These are phyloP conservation scores for Chinchilla lanigera DNA, from an alignment of 2,113 vertebrate genomes.

Conservation along the genomic window DNA sequence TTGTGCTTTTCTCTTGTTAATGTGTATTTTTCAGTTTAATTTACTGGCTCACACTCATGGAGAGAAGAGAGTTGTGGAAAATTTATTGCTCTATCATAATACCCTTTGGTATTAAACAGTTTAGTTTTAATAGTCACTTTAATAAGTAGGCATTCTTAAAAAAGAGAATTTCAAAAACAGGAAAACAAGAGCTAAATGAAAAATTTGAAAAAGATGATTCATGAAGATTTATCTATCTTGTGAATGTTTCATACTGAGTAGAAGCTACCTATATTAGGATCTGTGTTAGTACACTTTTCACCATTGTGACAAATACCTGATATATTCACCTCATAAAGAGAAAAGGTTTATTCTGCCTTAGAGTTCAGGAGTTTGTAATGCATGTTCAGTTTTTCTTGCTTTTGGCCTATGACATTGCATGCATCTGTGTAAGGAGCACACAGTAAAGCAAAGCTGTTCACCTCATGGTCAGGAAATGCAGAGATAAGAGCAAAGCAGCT, in stretches of 20 bases:
- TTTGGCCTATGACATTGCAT: neutral
- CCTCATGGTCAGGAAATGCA: neutral
- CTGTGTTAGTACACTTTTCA: neutral
- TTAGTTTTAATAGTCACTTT: neutral
- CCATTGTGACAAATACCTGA: neutral
- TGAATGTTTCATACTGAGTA: neutral
- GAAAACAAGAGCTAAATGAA: neutral
- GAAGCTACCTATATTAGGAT: neutral
- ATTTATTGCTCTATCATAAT: neutral
- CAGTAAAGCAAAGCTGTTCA: neutral
- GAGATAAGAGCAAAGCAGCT: neutral
- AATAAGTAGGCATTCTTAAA: neutral
- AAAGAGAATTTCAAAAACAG: neutral
- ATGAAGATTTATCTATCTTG: neutral
- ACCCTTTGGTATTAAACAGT: neutral
- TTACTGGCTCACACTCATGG: neutral
- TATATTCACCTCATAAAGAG: neutral
- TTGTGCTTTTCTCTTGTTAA: neutral
- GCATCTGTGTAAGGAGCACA: neutral
- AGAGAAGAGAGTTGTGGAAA: neutral
- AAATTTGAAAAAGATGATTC: neutral
- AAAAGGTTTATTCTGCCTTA: neutral
- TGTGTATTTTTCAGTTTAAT: neutral
- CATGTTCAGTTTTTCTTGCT: neutral
- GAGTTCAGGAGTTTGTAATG: neutral